Percentiles rank a stretch among this genome's conserved stretches.
Evolutionary conservation across 2,888 invertebrate species (phyloP).

Genomic region (Creontiades dilutus): DNA sequence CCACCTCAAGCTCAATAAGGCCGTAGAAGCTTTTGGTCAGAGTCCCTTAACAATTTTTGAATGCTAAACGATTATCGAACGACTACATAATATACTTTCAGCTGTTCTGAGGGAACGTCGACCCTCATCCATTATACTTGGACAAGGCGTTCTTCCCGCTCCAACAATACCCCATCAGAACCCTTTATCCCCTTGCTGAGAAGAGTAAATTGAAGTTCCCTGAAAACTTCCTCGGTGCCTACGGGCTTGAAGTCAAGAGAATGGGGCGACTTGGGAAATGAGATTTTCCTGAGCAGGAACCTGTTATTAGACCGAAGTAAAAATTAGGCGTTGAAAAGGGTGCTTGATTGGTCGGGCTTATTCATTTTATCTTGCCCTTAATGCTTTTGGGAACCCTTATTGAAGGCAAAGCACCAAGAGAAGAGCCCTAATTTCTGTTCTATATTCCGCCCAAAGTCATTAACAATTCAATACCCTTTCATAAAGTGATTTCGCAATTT

Average conservation of each 20-base stretch:
- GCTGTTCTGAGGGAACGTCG: not conserved
- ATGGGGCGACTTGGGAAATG: conserved; percentile 67
- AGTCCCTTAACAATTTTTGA: too few species aligned
- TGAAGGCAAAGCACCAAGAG: conserved; percentile 67
- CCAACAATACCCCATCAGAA: conserved; percentile 54
- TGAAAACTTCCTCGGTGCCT: conserved; percentile 26
- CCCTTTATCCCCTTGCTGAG: conserved; percentile 33
- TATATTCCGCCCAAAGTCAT: conserved; percentile 71
- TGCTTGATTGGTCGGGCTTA: conserved; percentile 67
- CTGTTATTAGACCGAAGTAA: conserved; percentile 66
- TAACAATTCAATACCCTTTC: conserved; percentile 72
- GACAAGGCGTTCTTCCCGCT: conserved; percentile 22
- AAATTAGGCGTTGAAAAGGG: conserved; percentile 68
- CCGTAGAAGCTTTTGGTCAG: too few species aligned
- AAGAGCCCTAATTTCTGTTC: conserved; percentile 70
- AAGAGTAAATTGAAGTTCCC: conserved; percentile 54
- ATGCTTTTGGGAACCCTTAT: conserved; percentile 65
- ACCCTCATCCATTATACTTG: not conserved
- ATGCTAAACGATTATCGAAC: too few species aligned
- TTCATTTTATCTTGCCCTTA: conserved; percentile 68
- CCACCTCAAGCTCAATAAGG: too few species aligned
- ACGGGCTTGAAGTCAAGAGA: conserved; percentile 39
- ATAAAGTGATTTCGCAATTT: conserved; percentile 72
- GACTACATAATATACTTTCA: not conserved
- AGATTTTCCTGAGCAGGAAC: conserved; percentile 63